Base-by-base conservation (phyloP, 2,888 invertebrate genomes). In the Dasypolia templi region DNA sequence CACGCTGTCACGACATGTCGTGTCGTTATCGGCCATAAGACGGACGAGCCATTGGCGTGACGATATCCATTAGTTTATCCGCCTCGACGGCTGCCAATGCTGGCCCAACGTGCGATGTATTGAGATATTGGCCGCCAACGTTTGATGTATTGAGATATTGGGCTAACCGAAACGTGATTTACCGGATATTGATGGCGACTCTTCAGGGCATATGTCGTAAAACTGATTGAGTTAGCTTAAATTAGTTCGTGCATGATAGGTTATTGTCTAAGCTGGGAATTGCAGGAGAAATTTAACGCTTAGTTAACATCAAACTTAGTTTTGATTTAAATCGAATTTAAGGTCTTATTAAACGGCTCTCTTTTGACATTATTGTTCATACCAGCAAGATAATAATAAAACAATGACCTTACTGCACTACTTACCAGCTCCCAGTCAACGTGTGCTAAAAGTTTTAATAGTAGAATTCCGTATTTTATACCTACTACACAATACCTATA, bases 111-210 rank as follows among this genome's bases (percentile, higher is more conserved):
- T 70, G 66, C 80, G 75, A 85, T 82, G 86, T 87, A 90, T 91
- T 88, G 86, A 89, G 87, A 90, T 89, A 90, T 89, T 84, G 83
- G 77, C 76, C 79, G 49, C 84, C 78, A 83, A 78, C 74, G 79
- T 72, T 68, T 77, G 72, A 85, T 81, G 86, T 87, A 90, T 91
- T 88, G 86, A 89, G 87, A 90, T 89, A 89, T 89, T 84, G 83
- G 77, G 73, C 79, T 53, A 72, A 75, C 81, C 77, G 79, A 79
- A 83, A 87, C 83, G 86, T 85, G 87, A 89, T 88, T 88, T 88
- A 84, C 83, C 69, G 75, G 75, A 75, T 83, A 87, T 84, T 86
- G 83, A 86, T 84, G 72, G 59, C 35, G 56, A 58, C 74, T 74
- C 68, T 69, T 67, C 61, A 49, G 56, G 29, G 63, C 72, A 77